Evolutionary conservation across 2,113 vertebrate species (phyloP), one percentile per base, ranked within the genome.

Genomic region (Prinia subflava): DNA sequence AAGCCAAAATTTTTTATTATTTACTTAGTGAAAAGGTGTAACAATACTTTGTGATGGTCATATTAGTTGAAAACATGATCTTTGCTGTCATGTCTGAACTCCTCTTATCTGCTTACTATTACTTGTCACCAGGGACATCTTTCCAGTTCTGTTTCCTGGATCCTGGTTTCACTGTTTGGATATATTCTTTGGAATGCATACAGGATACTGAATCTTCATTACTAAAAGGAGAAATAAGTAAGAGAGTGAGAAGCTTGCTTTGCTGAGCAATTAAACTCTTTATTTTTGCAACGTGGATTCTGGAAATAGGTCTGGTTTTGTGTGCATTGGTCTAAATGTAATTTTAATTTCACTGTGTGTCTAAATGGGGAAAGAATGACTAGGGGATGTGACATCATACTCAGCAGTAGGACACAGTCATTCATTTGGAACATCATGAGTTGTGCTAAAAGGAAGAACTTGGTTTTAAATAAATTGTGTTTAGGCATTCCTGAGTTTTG

Each of bases 281-380:
- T 85, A 79, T 57, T 85, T 91, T 90, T 89, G 59, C 65, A n/a
- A n/a, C 79, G 1, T 46, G 21, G 37, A 75, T 85, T 96, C 77
- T 88, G 49, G 67, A 69, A 65, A 63, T 76, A 79, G 33, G 18
- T 46, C 19, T 73, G 27, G 5, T 6, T 89, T 94, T 94, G 16
- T n/a, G 39, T 81, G 24, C 28, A 7, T 15, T 49, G 28, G 28
- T 94, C 42, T 89, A 41, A 50, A 57, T 52, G 28, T 5, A 49
- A 63, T 95, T 90, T 83, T 97, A 82, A 55, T 94, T 97, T 93
- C 86, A 94, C 49, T 21, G 18, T 88, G 47, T 86, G 52, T 90
- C 49, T 92, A 83, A 83, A 57, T 25, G 71, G 42, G 68, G 62
- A 63, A 82, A 90, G 59, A 67, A 81, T 90, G 69, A 64, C 35